Base-by-base conservation (phyloP, 2,797 vertebrate genomes). In the Hozukius guyotensis region DNA sequence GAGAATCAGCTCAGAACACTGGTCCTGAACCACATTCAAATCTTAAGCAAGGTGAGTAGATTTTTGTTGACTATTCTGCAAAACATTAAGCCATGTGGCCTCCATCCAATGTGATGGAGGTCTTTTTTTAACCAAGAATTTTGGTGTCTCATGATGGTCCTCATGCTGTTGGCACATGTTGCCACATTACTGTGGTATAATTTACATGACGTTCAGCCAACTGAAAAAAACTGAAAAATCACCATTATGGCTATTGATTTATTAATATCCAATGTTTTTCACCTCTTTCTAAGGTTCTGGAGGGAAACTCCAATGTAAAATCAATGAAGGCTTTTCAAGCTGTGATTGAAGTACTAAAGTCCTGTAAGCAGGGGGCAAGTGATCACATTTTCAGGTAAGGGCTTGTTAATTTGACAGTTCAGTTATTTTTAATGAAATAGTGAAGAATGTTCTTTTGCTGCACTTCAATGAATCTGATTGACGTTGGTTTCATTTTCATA, bases 331-430 rank as follows among this genome's bases (percentile, higher is more conserved):
- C 77, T 55, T 90, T 90, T 68, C 29, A 78, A 79, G 80, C 79
- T 49, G 84, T 90, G 12, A 72, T 90, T 76, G 1, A 79, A 25
- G 73, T 77, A 9, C 75, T 90, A 22, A 83, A 38, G 24, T 77
- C 75, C 52, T 85, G 72, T 72, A 83, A 75, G 13, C 61, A 83
- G 5, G 57, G 34, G 5, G 88, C 77, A 53, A 62, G 63, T 72
- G 66, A 79, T 20, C 77, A 72, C 5, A 18, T 85, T 49, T 84
- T 78, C 78, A 63, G 69, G 88, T 90, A 77, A 63, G 34, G 1
- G 6, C 12, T 59, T 70, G 0, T 60, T n/a, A 12, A 46, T 42
- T 55, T 49, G 11, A 29, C 31, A n/a, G 22, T 61, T 20, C 0
- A 36, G 46, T 72, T 63, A 12, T 36, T 60, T 29, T 56, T 2